Base-by-base conservation (phyloP, 2,888 invertebrate species). In the Drosophila longiperda region DNA sequence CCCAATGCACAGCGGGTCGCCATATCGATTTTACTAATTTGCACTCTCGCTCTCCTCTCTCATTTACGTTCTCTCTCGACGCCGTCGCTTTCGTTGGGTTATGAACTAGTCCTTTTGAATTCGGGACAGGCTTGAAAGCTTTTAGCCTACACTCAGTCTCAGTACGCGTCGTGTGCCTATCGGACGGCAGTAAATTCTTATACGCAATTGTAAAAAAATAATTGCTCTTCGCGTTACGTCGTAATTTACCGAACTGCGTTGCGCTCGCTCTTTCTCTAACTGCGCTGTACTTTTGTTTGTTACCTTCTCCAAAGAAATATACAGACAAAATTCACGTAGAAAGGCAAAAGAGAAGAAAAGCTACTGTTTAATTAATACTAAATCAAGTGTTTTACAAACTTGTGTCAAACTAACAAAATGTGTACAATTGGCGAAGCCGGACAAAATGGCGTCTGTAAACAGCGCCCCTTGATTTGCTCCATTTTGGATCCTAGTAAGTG, bases 401-500 rank as follows among this genome's bases (percentile, higher is more conserved):
- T 54, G 75, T 79, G 66, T 52, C 42, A 45, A 78, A 75, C 60
- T 45, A 45, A 59, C 38, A 73, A 59, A 68, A 74, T 83, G 87
- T 77, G 88, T 59, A 71, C 82, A 62, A 75, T 81, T 73, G 92
- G 87, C 76, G 91, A 92, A 83, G 75, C 81, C 60, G 91, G 89
- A 81, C 92, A 92, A 86, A 93, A 93, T 80, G 93, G 93, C 83
- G 91, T 91, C 84, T 87, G 82, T 82, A 93, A 92, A 82, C 90
- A 89, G 88, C 92, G 91, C 63, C 92, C 93, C 77, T 87, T 93
- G 60, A 89, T 93, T 81, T 93, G 93, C 84, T 92, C 92, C 78
- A 83, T 93, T 75, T 88, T 93, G 83, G 92, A 92, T 90, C 93
- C 93, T 67, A 92, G 93, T 93, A 93, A 92, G 93, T 45, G 45